Evolutionary conservation across 2,113 vertebrate species (phyloP).

Genomic region (Odobenus rosmarus): DNA sequence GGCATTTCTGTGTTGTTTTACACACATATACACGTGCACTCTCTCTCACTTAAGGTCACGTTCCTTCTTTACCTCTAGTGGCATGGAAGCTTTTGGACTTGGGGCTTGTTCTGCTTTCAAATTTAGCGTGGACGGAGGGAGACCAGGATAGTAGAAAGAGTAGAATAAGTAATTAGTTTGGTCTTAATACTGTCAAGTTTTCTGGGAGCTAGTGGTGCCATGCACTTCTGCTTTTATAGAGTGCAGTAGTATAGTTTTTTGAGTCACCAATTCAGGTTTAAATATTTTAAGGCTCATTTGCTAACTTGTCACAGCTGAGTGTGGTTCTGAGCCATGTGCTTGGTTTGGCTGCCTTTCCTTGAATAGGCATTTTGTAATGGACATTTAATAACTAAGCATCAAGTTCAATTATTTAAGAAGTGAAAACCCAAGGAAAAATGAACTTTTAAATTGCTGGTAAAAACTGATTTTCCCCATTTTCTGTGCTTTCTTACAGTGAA

Average conservation of each 20-base stretch:
- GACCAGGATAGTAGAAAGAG: neutral
- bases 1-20: neutral
- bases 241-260: neutral
- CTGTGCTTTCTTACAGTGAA: neutral
- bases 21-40: neutral
- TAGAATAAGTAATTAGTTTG: neutral
- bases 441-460: neutral
- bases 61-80: neutral
- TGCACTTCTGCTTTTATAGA: neutral
- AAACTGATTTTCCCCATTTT: neutral
- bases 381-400: neutral
- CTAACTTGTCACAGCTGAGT: neutral
- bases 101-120: neutral
- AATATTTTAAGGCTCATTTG: neutral
- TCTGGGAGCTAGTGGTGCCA: neutral
- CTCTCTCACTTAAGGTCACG: neutral
- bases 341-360: neutral
- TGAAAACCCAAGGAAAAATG: neutral
- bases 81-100: neutral
- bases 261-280: neutral
- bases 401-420: neutral
- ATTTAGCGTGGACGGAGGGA: neutral
- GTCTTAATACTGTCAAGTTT: neutral
- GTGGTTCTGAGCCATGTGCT: neutral
- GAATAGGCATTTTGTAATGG: conserved; percentile 9